phyloP scores from a whole-genome alignment of 1,140 invertebrate genomes.

The Neocloeon triangulifer region DNA sequence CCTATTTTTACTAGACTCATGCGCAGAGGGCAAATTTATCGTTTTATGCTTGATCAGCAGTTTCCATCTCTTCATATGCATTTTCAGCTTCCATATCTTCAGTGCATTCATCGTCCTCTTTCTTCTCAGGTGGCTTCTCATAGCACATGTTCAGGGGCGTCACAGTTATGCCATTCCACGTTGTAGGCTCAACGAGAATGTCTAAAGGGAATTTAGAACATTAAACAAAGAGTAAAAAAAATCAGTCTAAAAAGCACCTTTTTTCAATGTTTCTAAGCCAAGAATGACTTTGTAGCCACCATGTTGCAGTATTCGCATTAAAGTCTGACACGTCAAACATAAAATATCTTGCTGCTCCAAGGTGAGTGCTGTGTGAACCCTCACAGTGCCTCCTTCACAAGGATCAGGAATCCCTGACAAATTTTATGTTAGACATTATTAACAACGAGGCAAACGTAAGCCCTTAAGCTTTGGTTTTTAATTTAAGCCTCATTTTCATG shows the following conservation, averaged over 20 bases:
- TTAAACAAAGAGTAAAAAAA: conserved; percentile 1
- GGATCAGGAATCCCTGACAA: conserved; percentile 71
- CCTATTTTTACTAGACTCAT: too few species aligned
- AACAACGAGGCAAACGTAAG: too few species aligned
- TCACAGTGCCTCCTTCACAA: conserved; percentile 68
- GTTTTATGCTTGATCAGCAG: too few species aligned
- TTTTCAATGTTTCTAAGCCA: conserved; percentile 25
- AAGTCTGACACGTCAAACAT: conserved; percentile 73
- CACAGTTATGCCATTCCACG: conserved; percentile 87
- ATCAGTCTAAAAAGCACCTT: background rate
- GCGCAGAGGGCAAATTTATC: too few species aligned
- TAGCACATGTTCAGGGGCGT: conserved; percentile 80
- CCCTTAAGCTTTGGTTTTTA: too few species aligned
- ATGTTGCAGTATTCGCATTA: conserved; percentile 70
- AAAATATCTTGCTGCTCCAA: conserved; percentile 89
- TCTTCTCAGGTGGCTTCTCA: conserved; percentile 38
- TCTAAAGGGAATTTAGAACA: too few species aligned
- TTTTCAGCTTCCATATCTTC: conserved; percentile 30
- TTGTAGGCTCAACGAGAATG: conserved; percentile 65
- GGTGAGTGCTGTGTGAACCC: conserved; percentile 76
- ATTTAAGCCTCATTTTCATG: too few species aligned
- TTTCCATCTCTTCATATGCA: conserved; percentile 6
- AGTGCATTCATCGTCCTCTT: conserved; percentile 14
- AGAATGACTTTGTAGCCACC: conserved; percentile 81
- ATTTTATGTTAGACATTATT: too few species aligned